Conservation (phyloP, 2,888 invertebrate genomes). For the Fragum sueziense region DNA sequence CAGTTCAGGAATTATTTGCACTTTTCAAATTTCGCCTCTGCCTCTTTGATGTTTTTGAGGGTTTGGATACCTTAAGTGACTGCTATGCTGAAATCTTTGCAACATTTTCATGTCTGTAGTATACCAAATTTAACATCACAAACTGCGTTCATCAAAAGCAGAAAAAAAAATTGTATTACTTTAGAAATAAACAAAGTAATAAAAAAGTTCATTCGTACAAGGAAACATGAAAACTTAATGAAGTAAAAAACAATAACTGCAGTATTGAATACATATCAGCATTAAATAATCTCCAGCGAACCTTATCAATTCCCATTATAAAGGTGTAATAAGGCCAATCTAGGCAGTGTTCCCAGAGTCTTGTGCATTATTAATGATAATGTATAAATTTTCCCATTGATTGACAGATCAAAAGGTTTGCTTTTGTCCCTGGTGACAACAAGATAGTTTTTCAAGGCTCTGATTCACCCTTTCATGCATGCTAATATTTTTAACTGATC, state of each 20-base stretch:
- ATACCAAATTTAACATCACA: no score
- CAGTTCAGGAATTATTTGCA: no score
- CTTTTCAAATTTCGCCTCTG: no score
- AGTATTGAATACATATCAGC: slow-evolving; percentile 20
- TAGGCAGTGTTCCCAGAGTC: slow-evolving; percentile 12
- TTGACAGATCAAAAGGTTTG: slow-evolving; percentile 63
- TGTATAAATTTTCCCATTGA: slow-evolving; percentile 58
- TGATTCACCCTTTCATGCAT: no score
- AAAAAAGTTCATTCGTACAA: not conserved
- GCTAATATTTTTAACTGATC: no score
- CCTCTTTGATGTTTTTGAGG: no score
- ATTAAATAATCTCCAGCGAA: slow-evolving; percentile 16
- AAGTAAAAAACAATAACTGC: slow-evolving; percentile 13
- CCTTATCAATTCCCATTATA: slow-evolving; percentile 16
- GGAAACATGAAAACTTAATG: slow-evolving; percentile 9
- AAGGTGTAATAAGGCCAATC: slow-evolving; percentile 22
- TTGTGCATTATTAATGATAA: slow-evolving; percentile 63
- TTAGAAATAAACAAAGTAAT: no score
- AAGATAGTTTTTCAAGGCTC: slow-evolving; percentile 13
- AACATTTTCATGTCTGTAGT: no score
- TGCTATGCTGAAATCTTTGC: no score
- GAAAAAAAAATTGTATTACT: no score
- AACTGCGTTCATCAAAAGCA: no score
- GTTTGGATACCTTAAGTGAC: no score
- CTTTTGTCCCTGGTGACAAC: slow-evolving; percentile 45